A percentile compares a stretch with the other conserved stretches of the same genome.
Evolutionary conservation across 2,888 invertebrate species (phyloP).

Genomic region (Cyclophora albipunctata): DNA sequence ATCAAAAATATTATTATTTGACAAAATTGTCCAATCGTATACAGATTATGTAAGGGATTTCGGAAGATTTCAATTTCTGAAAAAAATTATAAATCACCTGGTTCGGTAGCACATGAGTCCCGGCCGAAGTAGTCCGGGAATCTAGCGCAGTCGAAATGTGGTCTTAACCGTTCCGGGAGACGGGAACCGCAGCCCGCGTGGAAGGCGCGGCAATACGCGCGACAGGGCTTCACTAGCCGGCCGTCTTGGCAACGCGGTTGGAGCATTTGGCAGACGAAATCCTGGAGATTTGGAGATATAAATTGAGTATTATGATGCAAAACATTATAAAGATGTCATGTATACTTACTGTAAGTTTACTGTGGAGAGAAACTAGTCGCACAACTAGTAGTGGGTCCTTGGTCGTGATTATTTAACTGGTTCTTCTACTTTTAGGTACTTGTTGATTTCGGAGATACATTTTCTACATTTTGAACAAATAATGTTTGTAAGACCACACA

Average conservation of each 20-base stretch:
- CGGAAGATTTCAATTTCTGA: no score
- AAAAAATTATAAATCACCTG: constrained; percentile 64
- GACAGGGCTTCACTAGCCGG: constrained; percentile 82
- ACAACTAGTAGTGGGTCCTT: no score
- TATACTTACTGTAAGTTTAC: no score
- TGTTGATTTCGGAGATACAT: no score
- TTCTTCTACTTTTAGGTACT: no score
- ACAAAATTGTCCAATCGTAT: background rate
- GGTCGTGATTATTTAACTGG: no score
- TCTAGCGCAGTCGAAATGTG: constrained; percentile 83
- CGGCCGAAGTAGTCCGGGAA: constrained; percentile 87
- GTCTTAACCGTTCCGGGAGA: constrained; percentile 80
- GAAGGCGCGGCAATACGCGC: constrained; percentile 89
- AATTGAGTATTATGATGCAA: no score
- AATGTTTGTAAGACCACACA: constrained; percentile 17
- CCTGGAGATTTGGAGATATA: constrained; percentile 42
- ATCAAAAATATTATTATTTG: background rate
- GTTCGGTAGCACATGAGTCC: constrained; percentile 84
- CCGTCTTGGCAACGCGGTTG: constrained; percentile 85
- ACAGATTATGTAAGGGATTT: no score
- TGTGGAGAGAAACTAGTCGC: no score
- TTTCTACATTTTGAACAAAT: no score
- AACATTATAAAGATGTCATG: no score
- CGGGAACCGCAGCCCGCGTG: constrained; percentile 88
- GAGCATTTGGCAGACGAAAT: constrained; percentile 90